phyloP scores from a whole-genome alignment of 2,888 invertebrate genomes.

The Eristalis arbustorum region DNA sequence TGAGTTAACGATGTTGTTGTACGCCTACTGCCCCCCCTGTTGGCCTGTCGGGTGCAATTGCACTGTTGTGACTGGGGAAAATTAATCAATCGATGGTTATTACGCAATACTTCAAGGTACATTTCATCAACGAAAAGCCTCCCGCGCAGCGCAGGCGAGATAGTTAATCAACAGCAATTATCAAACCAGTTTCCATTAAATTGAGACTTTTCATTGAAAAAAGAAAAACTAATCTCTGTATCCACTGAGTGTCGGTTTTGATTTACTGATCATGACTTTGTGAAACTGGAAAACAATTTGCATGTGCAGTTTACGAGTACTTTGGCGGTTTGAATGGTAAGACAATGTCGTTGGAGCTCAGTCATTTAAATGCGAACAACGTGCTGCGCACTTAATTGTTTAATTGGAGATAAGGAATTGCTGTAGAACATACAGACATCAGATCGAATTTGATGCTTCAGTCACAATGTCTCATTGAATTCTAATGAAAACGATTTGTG shows the following conservation, averaged over 20 bases:
- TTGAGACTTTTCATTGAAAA: not conserved
- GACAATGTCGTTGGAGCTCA: too few species aligned
- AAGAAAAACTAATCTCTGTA: not conserved
- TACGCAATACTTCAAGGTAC: constrained; percentile 22
- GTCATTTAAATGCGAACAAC: too few species aligned
- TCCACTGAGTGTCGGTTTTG: not conserved
- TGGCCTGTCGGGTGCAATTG: not conserved
- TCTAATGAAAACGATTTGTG: too few species aligned
- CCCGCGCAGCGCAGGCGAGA: not conserved
- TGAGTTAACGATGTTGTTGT: too few species aligned
- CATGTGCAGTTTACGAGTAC: too few species aligned
- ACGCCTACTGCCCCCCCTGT: not conserved
- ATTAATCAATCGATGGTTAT: not conserved
- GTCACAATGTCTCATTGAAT: too few species aligned
- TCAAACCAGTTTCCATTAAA: constrained; percentile 21
- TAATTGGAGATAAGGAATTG: too few species aligned
- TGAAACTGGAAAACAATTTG: not conserved
- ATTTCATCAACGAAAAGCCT: constrained; percentile 20
- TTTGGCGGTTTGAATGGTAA: too few species aligned
- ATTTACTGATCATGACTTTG: not conserved
- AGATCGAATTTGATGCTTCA: too few species aligned
- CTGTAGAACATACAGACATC: too few species aligned
- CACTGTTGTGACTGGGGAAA: not conserved
- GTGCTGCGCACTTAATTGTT: too few species aligned
- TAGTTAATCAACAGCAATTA: not conserved